Percentiles rank a stretch among this genome's conserved stretches.
Evolutionary conservation across 2,797 vertebrate genomes (phyloP).

Genomic region (Zalophus californianus): DNA sequence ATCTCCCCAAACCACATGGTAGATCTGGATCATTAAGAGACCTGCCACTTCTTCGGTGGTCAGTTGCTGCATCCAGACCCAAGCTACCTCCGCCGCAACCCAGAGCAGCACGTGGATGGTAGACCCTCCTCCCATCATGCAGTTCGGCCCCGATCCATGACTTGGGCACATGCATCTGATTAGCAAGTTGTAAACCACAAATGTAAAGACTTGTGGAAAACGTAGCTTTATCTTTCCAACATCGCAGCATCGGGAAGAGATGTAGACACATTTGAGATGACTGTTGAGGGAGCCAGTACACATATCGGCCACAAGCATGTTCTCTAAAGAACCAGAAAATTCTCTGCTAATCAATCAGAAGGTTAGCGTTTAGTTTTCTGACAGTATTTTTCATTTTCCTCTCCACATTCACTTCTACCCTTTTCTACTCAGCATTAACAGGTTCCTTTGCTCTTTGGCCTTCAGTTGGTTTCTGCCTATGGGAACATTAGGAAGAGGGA

Average conservation of each 20-base stretch:
- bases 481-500: not conserved
- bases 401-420: not conserved
- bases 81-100: rapidly evolving
- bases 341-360: too few relatives aligned
- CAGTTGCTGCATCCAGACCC: too few relatives aligned
- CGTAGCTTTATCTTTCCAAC: not conserved
- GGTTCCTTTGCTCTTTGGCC: not conserved
- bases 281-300: not conserved
- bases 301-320: rapidly evolving
- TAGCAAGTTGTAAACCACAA: not conserved
- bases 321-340: not conserved
- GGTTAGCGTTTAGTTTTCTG: not conserved
- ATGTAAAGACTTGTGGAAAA: not conserved
- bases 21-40: not conserved
- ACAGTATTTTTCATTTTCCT: not conserved
- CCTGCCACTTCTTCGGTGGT: not conserved
- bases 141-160: not conserved
- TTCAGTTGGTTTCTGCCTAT: not conserved
- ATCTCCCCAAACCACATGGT: not conserved
- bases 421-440: not conserved
- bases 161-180: not conserved
- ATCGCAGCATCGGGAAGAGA: not conserved
- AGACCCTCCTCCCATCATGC: not conserved
- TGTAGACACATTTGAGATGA: not conserved
- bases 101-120: rapidly evolving